Evolutionary conservation across 1,140 invertebrate genomes (phyloP).

Genomic region (Drosophila nigrodunni): DNA sequence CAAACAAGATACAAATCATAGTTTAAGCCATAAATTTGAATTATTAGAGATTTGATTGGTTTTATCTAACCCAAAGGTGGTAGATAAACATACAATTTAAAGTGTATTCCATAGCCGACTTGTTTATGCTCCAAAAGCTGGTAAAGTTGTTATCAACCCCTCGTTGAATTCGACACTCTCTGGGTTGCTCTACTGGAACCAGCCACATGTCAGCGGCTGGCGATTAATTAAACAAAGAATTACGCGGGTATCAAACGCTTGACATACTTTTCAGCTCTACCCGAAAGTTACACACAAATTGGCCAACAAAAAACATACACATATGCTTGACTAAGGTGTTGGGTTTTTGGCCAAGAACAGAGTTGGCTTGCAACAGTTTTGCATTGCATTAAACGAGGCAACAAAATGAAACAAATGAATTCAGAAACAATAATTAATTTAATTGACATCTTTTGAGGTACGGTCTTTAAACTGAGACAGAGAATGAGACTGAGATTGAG

Average conservation of each 20-base stretch:
- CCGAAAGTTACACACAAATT: constrained; percentile 58
- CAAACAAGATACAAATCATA: not conserved
- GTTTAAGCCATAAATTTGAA: not conserved
- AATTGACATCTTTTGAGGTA: constrained; percentile 82
- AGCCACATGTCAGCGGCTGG: constrained; percentile 74
- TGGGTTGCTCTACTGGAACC: constrained; percentile 59
- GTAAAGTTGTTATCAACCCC: constrained; percentile 68
- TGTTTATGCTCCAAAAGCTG: not conserved
- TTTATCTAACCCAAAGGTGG: not conserved
- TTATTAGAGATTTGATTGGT: not conserved
- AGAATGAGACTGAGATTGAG: constrained; percentile 32
- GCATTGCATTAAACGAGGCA: constrained; percentile 61
- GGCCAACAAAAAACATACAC: constrained; percentile 26
- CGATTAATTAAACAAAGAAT: constrained; percentile 80
- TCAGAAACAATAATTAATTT: constrained; percentile 82
- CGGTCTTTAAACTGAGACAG: constrained; percentile 43
- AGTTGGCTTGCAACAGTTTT: constrained; percentile 78
- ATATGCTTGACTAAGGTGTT: constrained; percentile 55
- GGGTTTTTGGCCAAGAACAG: constrained; percentile 39
- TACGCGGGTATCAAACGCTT: constrained; percentile 79
- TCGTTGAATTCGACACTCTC: constrained; percentile 39
- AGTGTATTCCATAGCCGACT: constrained; percentile 16
- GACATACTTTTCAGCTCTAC: constrained; percentile 72
- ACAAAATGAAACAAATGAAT: constrained; percentile 48
- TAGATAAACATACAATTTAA: not conserved